A percentile compares a stretch with the other conserved stretches of the same genome.
phyloP scores from a whole-genome alignment of 1,140 invertebrate genomes.

The Lineus longissimus region DNA sequence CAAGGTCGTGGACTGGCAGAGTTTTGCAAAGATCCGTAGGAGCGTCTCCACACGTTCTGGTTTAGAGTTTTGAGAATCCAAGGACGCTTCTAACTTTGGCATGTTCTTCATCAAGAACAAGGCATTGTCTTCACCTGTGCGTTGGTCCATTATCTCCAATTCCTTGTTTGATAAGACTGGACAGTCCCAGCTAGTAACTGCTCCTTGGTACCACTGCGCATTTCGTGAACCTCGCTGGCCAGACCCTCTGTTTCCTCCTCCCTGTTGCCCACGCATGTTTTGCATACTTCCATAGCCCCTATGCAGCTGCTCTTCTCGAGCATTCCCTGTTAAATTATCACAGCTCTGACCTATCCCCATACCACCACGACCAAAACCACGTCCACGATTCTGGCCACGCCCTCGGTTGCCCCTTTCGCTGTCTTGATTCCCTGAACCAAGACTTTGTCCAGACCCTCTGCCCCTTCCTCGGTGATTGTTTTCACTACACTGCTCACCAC shows the following conservation, averaged over 20 bases:
- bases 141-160: too few relatives aligned
- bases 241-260: not conserved
- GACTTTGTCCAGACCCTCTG: too few relatives aligned
- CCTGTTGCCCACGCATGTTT: not conserved
- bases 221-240: not conserved
- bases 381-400: not conserved
- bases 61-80: too few relatives aligned
- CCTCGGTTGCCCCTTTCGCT: not conserved
- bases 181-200: not conserved
- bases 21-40: too few relatives aligned
- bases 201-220: not conserved
- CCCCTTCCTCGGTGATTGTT: too few relatives aligned
- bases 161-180: too few relatives aligned
- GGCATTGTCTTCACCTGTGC: too few relatives aligned
- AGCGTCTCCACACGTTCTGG: too few relatives aligned
- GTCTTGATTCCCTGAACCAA: conserved; percentile 39
- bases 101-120: too few relatives aligned
- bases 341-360: not conserved
- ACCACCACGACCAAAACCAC: not conserved
- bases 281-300: not conserved
- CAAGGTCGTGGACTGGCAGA: too few relatives aligned
- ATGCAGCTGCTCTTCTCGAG: not conserved
- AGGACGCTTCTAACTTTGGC: too few relatives aligned
- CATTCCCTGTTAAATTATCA: not conserved
- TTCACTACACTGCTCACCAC: too few relatives aligned